phyloP scores from a whole-genome alignment of 2,888 invertebrate genomes.

The Caenorhabditis imperialis region DNA sequence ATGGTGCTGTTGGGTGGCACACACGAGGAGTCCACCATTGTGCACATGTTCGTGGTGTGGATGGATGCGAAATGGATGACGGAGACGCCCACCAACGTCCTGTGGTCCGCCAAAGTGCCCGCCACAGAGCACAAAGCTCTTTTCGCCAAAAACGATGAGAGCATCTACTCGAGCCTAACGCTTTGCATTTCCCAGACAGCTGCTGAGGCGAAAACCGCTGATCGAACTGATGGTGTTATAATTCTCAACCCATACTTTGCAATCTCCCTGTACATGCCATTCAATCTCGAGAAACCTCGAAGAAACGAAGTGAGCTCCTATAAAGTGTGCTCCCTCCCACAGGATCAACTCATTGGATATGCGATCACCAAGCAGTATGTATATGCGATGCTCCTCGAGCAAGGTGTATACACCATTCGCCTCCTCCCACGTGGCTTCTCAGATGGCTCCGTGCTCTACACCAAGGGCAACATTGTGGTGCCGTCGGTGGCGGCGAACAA shows the following conservation, averaged over 20 bases:
- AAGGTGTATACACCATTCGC: constrained; percentile 35
- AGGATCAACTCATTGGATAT: constrained; percentile 48
- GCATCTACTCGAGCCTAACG: constrained; percentile 21
- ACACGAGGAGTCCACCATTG: constrained; percentile 21
- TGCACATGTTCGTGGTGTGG: constrained; percentile 29
- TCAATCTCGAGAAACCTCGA: constrained; percentile 24
- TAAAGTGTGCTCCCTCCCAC: constrained; percentile 5
- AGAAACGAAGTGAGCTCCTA: constrained; percentile 12
- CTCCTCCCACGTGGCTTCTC: constrained; percentile 42
- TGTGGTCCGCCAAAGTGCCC: constrained; percentile 22
- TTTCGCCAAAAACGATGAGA: constrained; percentile 27
- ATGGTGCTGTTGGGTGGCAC: constrained; percentile 33
- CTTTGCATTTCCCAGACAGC: constrained; percentile 38
- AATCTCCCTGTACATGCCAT: constrained; percentile 26
- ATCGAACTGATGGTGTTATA: constrained; percentile 46
- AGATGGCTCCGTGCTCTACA: constrained; percentile 14
- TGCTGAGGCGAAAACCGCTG: constrained; percentile 21
- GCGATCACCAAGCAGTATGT: constrained; percentile 28
- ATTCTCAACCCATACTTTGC: constrained; percentile 45
- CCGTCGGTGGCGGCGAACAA: constrained; percentile 10
- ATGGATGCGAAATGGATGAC: constrained; percentile 15
- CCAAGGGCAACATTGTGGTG: constrained; percentile 8
- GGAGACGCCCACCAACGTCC: not conserved
- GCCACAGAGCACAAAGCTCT: constrained; percentile 18
- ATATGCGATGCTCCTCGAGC: constrained; percentile 37